Evolutionary conservation across 1,140 invertebrate species (phyloP).

Genomic region (Laupala kohalensis): DNA sequence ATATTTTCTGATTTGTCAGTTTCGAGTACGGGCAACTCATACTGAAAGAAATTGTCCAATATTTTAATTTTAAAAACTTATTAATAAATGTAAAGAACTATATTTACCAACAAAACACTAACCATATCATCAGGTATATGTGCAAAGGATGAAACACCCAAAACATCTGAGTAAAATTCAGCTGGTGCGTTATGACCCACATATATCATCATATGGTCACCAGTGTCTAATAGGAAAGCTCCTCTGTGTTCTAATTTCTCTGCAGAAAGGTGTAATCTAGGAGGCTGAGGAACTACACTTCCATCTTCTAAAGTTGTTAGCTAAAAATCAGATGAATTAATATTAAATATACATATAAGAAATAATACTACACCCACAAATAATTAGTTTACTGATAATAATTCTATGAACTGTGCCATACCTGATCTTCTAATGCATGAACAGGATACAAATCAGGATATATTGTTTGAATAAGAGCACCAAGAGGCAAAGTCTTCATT

Average conservation of each 20-base stretch:
- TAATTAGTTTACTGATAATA: background rate
- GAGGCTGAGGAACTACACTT: slow-evolving; percentile 26
- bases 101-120: slow-evolving; percentile 22
- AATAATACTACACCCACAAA: background rate
- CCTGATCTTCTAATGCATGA: slow-evolving; percentile 56
- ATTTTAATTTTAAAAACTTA: background rate
- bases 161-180: slow-evolving; percentile 57
- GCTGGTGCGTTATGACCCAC: slow-evolving; percentile 69
- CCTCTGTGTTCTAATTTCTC: slow-evolving; percentile 72
- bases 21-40: slow-evolving; percentile 63
- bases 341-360: background rate
- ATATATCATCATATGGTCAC: slow-evolving; percentile 72
- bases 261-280: slow-evolving; percentile 44
- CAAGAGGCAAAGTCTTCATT: slow-evolving; percentile 78
- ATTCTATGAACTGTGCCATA: slow-evolving; percentile 25
- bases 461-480: slow-evolving; percentile 66
- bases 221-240: slow-evolving; percentile 82
- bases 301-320: slow-evolving; percentile 13
- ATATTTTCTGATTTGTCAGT: slow-evolving; percentile 62
- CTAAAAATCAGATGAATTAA: background rate
- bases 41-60: slow-evolving; percentile 31
- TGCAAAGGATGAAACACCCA: slow-evolving; percentile 47
- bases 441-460: slow-evolving; percentile 92
- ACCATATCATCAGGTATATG: slow-evolving; percentile 52
- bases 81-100: background rate